Conservation (phyloP, 2,113 vertebrate genomes). For the Ovis canadensis region DNA sequence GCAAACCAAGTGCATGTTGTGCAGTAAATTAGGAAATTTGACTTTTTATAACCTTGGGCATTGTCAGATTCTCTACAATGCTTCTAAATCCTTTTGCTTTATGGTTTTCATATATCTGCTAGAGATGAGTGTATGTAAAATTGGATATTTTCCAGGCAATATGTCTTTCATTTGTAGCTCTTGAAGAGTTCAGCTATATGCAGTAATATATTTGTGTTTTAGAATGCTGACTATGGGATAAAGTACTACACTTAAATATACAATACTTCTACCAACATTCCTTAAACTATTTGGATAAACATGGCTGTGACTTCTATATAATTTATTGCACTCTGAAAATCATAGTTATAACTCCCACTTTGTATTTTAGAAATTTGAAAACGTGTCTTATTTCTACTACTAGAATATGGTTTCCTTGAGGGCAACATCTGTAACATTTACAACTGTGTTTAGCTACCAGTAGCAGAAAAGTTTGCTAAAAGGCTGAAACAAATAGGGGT, state of each 20-base stretch:
- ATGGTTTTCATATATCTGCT: slow-evolving; percentile 40
- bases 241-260: slow-evolving; percentile 41
- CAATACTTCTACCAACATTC: background rate
- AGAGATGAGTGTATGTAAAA: slow-evolving; percentile 56
- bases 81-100: slow-evolving; percentile 49
- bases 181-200: slow-evolving; percentile 44
- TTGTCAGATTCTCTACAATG: slow-evolving; percentile 24
- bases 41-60: slow-evolving; percentile 49
- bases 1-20: slow-evolving; percentile 28
- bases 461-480: slow-evolving; percentile 8
- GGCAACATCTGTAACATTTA: background rate
- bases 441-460: slow-evolving; percentile 1
- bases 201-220: slow-evolving; percentile 50
- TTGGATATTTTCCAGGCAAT: slow-evolving; percentile 63
- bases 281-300: slow-evolving; percentile 51
- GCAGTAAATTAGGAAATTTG: slow-evolving; percentile 40
- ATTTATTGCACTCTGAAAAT: slow-evolving; percentile 47
- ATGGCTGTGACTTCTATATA: slow-evolving; percentile 43
- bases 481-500: background rate
- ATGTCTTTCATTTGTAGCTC: slow-evolving; percentile 58
- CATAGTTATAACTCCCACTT: background rate
- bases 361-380: slow-evolving; percentile 44
- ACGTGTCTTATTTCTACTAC: slow-evolving; percentile 14
- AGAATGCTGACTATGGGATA: slow-evolving; percentile 56
- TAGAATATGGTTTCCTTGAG: background rate